phyloP scores from a whole-genome alignment of 2,797 vertebrate genomes.

The Sebastes iracundus region DNA sequence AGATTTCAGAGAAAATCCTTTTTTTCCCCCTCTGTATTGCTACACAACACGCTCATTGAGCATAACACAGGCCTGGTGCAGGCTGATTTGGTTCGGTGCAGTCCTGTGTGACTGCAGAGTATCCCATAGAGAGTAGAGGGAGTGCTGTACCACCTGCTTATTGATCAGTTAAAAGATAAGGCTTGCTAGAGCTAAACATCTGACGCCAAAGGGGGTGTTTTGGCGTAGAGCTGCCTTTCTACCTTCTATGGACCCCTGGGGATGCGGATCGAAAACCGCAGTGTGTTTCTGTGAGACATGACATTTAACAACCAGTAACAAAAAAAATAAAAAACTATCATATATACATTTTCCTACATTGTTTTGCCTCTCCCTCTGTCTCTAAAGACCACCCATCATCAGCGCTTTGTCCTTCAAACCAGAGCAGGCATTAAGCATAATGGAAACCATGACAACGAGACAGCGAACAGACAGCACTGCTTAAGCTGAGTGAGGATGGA shows the following conservation, averaged over 20 bases:
- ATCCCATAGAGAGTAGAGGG: constrained; percentile 34
- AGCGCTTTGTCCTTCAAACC: constrained; percentile 79
- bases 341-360: not conserved
- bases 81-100: constrained; percentile 10
- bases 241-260: constrained; percentile 7
- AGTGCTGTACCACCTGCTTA: constrained; percentile 61
- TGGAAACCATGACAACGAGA: constrained; percentile 81
- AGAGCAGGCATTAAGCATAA: constrained; percentile 71
- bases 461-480: constrained; percentile 53
- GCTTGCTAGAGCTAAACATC: constrained; percentile 56
- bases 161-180: constrained; percentile 74
- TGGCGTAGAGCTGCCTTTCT: constrained; percentile 42
- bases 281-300: not conserved
- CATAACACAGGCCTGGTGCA: constrained; percentile 10
- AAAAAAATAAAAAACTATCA: not conserved
- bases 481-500: constrained; percentile 53
- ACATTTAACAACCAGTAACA: not conserved
- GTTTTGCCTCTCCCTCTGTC: not conserved
- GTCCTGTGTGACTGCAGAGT: constrained; percentile 31
- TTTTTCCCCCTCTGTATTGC: not conserved
- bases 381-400: constrained; percentile 53
- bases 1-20: constrained; percentile 34
- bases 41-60: constrained; percentile 2
- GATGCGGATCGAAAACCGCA: constrained; percentile 38
- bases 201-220: constrained; percentile 29